Conservation (phyloP, 2,888 invertebrate species). For the Panorpa germanica region DNA sequence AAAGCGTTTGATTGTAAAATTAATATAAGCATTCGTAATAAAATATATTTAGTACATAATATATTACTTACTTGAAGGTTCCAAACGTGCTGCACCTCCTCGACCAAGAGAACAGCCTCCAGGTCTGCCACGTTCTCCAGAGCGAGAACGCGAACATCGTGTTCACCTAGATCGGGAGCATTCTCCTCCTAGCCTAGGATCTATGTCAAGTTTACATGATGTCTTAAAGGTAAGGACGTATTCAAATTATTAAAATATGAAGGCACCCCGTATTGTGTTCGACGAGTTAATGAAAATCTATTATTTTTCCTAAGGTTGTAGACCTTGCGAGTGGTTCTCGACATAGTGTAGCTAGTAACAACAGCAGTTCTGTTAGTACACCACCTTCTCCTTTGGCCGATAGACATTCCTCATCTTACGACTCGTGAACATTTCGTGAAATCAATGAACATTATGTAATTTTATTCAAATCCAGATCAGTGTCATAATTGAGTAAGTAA, state of each 20-base stretch:
- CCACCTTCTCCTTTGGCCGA: constrained; percentile 15
- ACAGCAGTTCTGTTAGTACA: constrained; percentile 15
- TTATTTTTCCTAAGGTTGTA: constrained; percentile 13
- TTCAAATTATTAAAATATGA: no score
- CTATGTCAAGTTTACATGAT: constrained; percentile 59
- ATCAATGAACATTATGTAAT: no score
- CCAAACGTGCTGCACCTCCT: constrained; percentile 25
- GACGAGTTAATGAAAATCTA: constrained; percentile 3
- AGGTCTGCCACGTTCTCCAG: constrained; percentile 33
- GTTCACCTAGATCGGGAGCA: constrained; percentile 39
- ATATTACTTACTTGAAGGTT: constrained; percentile 13
- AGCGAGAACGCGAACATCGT: no score
- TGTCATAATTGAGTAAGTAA: no score
- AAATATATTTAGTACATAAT: constrained; percentile 5
- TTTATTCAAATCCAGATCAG: no score
- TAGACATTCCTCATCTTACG: constrained; percentile 15
- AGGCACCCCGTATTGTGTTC: no score
- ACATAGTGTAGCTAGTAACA: constrained; percentile 15
- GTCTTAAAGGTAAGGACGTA: constrained; percentile 31
- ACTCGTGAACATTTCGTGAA: constrained; percentile 14
- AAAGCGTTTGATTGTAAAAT: constrained; percentile 2
- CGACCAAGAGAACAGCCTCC: constrained; percentile 38
- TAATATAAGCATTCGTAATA: constrained; percentile 13
- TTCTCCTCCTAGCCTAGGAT: constrained; percentile 53
- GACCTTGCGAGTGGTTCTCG: constrained; percentile 15